These are phyloP conservation scores for Orthonevra nobilis DNA, from an alignment of 2,888 invertebrate species.

Conservation along the genomic window DNA sequence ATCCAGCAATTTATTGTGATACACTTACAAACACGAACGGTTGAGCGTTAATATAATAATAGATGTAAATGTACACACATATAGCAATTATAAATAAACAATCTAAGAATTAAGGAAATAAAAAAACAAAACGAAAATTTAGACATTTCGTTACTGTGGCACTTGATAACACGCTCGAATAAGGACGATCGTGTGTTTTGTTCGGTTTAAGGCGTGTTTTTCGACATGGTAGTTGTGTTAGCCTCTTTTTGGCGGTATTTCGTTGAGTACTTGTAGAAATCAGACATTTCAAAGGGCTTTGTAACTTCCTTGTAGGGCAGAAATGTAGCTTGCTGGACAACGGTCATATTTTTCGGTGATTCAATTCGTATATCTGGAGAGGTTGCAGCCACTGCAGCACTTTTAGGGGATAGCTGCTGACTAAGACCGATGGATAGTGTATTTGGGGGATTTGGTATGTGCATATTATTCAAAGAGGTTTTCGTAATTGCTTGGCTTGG, in stretches of 20 bases:
- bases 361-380: constrained; percentile 83
- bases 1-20: too few species aligned
- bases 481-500: constrained; percentile 31
- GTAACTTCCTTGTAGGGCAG: constrained; percentile 96
- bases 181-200: neutral
- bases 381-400: constrained; percentile 66
- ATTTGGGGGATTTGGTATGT: constrained; percentile 12
- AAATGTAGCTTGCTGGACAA: constrained; percentile 93
- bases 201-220: constrained; percentile 18
- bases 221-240: constrained; percentile 56
- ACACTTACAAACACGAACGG: too few species aligned
- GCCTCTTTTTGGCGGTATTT: constrained; percentile 88
- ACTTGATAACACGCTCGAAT: constrained; percentile 2
- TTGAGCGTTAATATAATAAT: too few species aligned
- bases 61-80: constrained; percentile 4
- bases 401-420: constrained; percentile 51
- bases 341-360: constrained; percentile 90
- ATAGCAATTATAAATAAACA: neutral
- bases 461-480: constrained; percentile 4
- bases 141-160: constrained; percentile 25
- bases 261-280: constrained; percentile 98
- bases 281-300: constrained; percentile 98
- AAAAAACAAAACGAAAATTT: constrained; percentile 1
- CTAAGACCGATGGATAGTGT: constrained; percentile 4
- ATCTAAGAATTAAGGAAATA: neutral